Evolutionary conservation across 2,113 vertebrate species (phyloP), one percentile per base, ranked within the genome.

Genomic region (Origma solitaria): DNA sequence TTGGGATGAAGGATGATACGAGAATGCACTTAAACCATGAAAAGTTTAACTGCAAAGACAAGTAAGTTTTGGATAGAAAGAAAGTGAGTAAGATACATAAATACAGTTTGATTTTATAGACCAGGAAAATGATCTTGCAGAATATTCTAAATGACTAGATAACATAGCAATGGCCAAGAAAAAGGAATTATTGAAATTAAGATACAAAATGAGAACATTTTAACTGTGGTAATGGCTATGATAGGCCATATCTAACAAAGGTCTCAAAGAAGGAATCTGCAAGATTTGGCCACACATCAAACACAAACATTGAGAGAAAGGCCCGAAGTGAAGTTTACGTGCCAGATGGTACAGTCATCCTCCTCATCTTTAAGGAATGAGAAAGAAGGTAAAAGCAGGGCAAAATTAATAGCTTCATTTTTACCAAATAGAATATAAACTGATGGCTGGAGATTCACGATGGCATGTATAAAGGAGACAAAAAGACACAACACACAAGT

Each of bases 81-180:
- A 82, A 70, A 75, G 54, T 0, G 6, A 95, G 7, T 38, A 47
- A 87, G 65, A 90, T 73, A 93, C 30, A 89, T 81, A 96, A 96
- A 96, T 72, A 95, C 4, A 11, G 19, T 69, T 49, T 93, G 75
- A 87, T 93, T 90, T 91, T 88, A 86, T 45, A 88, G 90, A 93
- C 49, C 62, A 80, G 28, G n/a, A 92, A 92, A 88, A 93, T 18
- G 66, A 90, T 94, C 82, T 81, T 80, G 42, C 47, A 88, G 76
- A 92, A 80, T 92, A 86, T 82, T 80, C 58, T 70, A 92, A 93
- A 95, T 77, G 2, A 88, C 90, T 90, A 73, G 58, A 95, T 94
- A 96, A 96, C 90, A 97, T 5, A 58, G 14, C 30, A 79, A 20
- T 80, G 42, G 85, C 95, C 96, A 97, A 96, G 71, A 88, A 94